A percentile compares a stretch with the other conserved stretches of the same genome.
Conservation (phyloP, 23 tunicate species). For the Corella eumyota region DNA sequence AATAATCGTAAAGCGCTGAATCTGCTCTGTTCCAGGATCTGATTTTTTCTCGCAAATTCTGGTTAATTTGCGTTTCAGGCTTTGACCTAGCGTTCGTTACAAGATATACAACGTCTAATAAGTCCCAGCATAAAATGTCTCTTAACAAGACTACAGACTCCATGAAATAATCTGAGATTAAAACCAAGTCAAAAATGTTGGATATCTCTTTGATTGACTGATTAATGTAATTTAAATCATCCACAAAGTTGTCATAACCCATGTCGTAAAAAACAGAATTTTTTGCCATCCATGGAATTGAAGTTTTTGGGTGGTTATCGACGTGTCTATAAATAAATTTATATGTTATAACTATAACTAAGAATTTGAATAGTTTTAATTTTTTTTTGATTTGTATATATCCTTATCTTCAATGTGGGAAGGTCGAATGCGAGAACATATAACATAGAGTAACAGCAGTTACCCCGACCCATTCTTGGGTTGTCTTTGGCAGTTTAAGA, state of each 20-base stretch:
- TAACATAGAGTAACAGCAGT: too few relatives aligned
- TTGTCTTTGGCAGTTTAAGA: too few relatives aligned
- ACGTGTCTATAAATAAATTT: conserved; percentile 21
- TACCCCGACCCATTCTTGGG: too few relatives aligned
- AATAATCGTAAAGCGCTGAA: conserved; percentile 29
- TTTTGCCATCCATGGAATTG: conserved; percentile 54
- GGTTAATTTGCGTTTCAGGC: not conserved
- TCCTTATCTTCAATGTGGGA: too few relatives aligned
- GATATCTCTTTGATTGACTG: conserved; percentile 30
- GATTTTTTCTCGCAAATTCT: conserved; percentile 13
- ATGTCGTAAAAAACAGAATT: conserved; percentile 47
- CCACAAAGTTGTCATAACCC: conserved; percentile 46
- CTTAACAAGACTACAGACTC: conserved; percentile 49
- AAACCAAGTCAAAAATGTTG: conserved; percentile 27
- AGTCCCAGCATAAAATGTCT: conserved; percentile 29
- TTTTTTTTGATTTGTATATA: too few relatives aligned
- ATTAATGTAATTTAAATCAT: conserved; percentile 40
- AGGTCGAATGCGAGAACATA: too few relatives aligned
- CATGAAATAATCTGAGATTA: conserved; percentile 47
- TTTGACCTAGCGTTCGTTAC: conserved; percentile 26
- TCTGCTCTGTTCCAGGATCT: conserved; percentile 54
- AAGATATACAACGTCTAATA: conserved; percentile 24
- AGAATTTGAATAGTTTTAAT: too few relatives aligned
- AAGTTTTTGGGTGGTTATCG: conserved; percentile 7
- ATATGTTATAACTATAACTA: not conserved